phyloP scores from a whole-genome alignment of 1,140 invertebrate species.

The Lerema accius region DNA sequence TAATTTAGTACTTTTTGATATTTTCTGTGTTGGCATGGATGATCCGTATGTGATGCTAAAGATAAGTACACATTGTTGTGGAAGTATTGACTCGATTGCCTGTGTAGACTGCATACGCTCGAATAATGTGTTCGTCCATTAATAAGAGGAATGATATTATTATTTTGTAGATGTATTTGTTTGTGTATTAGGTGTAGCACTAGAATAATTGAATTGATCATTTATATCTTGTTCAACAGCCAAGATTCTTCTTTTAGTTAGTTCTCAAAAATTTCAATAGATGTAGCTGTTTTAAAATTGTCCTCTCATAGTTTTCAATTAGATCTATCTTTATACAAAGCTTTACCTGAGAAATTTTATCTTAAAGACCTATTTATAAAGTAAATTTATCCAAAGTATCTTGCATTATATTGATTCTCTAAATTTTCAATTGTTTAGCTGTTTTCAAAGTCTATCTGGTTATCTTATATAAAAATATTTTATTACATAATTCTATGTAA shows the following conservation, averaged over 20 bases:
- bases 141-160: slow-evolving; percentile 68
- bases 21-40: no score
- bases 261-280: slow-evolving; percentile 32
- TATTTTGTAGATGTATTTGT: slow-evolving; percentile 69
- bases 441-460: slow-evolving; percentile 77
- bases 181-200: slow-evolving; percentile 60
- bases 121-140: slow-evolving; percentile 82
- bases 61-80: slow-evolving; percentile 52
- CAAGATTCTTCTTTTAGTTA: slow-evolving; percentile 33
- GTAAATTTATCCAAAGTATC: slow-evolving; percentile 44
- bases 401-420: slow-evolving; percentile 55
- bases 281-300: slow-evolving; percentile 43
- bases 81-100: slow-evolving; percentile 73
- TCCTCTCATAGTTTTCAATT: slow-evolving; percentile 37
- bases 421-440: slow-evolving; percentile 67
- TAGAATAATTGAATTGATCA: slow-evolving; percentile 28
- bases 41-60: slow-evolving; percentile 32
- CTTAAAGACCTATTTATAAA: slow-evolving; percentile 35
- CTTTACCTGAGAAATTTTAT: slow-evolving; percentile 41
- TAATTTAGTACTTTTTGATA: no score
- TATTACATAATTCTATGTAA: slow-evolving; percentile 63
- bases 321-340: slow-evolving; percentile 56
- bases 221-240: slow-evolving; percentile 34
- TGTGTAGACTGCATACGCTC: slow-evolving; percentile 79
- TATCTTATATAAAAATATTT: slow-evolving; percentile 68